phyloP scores from a whole-genome alignment of 2,888 invertebrate species.

The Callyntrura guangdongensis region DNA sequence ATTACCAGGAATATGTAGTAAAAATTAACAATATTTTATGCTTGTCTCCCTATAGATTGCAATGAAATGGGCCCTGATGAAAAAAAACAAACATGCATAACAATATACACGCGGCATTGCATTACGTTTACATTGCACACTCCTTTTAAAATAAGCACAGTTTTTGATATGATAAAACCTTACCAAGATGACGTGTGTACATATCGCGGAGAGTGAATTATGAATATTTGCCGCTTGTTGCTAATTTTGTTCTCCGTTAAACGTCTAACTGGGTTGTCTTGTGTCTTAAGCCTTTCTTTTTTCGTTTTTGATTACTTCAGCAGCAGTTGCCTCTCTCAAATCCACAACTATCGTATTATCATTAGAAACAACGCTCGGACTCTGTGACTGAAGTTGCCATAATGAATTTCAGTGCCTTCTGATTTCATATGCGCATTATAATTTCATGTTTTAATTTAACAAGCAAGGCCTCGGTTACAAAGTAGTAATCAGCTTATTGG shows the following conservation, averaged over 20 bases:
- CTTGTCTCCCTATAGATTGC: constrained; percentile 6
- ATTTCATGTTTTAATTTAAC: constrained; percentile 37
- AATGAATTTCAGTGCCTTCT: constrained; percentile 7
- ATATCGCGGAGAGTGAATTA: not conserved
- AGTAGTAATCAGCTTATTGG: constrained; percentile 47
- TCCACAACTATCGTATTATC: constrained; percentile 13
- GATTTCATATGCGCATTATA: constrained; percentile 53
- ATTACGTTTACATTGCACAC: not conserved
- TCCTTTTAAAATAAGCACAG: not conserved
- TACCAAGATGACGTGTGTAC: constrained; percentile 1
- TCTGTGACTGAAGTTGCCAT: not conserved
- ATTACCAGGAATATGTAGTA: not conserved
- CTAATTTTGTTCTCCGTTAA: constrained; percentile 35
- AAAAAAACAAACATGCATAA: not conserved
- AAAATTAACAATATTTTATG: constrained; percentile 28
- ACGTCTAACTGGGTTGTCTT: not conserved
- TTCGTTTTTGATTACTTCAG: not conserved
- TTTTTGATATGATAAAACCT: not conserved
- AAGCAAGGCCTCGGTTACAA: constrained; percentile 54
- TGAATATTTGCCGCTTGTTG: constrained; percentile 34
- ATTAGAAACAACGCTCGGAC: constrained; percentile 1
- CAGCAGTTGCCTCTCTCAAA: not conserved
- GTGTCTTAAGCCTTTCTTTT: constrained; percentile 39
- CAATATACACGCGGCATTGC: not conserved
- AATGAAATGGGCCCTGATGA: constrained; percentile 19